Evolutionary conservation across 2,888 invertebrate genomes (phyloP).

Genomic region (Uropetala carovei): DNA sequence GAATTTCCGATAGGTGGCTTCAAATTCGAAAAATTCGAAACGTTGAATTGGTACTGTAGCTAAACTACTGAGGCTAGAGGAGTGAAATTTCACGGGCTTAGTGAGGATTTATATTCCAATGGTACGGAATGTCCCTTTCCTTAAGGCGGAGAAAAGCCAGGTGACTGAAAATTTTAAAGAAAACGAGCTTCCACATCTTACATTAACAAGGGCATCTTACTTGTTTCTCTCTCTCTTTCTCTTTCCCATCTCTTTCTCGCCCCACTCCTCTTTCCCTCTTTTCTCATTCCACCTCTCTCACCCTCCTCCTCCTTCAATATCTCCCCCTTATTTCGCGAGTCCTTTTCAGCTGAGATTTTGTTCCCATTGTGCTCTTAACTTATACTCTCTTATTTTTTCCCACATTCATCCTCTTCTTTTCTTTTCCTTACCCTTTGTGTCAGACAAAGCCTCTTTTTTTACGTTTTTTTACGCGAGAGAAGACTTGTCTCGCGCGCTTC

Average conservation of each 20-base stretch:
- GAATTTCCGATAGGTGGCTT: no score
- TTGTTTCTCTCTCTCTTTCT: background rate
- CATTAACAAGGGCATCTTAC: background rate
- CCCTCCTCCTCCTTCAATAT: background rate
- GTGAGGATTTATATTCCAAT: no score
- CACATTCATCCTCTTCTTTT: background rate
- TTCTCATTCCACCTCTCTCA: background rate
- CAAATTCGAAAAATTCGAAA: no score
- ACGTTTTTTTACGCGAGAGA: background rate
- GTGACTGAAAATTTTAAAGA: no score
- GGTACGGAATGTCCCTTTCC: no score
- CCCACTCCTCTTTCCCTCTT: background rate
- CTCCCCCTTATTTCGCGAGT: slow-evolving; percentile 11
- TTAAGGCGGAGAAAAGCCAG: no score
- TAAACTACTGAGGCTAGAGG: no score
- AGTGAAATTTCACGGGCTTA: no score
- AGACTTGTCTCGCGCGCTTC: background rate
- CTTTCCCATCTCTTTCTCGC: background rate
- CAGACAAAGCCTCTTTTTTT: background rate
- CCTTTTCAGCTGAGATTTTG: background rate
- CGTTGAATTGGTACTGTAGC: no score
- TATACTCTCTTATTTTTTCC: slow-evolving; percentile 8
- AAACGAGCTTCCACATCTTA: no score
- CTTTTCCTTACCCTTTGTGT: background rate
- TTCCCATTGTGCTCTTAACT: background rate